These are phyloP conservation scores for Thymelicus acteon DNA, from an alignment of 2,888 invertebrate genomes.

Conservation along the genomic window DNA sequence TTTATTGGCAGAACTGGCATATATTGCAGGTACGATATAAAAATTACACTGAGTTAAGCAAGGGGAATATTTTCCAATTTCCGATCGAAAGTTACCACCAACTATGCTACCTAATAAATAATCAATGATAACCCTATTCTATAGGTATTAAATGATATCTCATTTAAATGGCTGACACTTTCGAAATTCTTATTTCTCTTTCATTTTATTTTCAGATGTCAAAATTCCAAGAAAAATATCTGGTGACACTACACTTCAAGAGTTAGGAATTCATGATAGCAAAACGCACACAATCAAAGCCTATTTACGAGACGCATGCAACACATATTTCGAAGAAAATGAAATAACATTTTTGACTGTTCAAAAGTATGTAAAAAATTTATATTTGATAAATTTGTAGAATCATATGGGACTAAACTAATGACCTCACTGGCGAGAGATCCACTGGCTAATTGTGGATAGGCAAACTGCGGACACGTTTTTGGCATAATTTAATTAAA, in stretches of 20 bases:
- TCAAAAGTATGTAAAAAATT: slow-evolving; percentile 10
- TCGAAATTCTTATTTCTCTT: neutral
- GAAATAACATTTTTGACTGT: slow-evolving; percentile 12
- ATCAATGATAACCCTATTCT: no score
- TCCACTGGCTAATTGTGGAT: no score
- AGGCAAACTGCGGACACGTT: neutral
- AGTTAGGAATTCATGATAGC: slow-evolving; percentile 3
- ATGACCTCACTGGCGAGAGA: no score
- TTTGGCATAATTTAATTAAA: no score
- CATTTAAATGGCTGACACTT: no score
- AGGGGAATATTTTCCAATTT: no score
- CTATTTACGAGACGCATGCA: slow-evolving; percentile 14
- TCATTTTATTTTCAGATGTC: slow-evolving; percentile 1
- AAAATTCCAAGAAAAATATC: slow-evolving; percentile 2
- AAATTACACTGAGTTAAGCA: no score
- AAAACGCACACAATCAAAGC: slow-evolving; percentile 23
- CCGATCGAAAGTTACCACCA: no score
- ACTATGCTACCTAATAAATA: no score
- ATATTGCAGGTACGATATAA: slow-evolving; percentile 18
- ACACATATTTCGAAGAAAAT: slow-evolving; percentile 19
- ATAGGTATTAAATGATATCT: no score
- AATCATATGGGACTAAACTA: no score
- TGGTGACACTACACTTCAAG: neutral
- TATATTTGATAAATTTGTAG: no score
- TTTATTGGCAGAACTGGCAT: slow-evolving; percentile 10